phyloP scores from a whole-genome alignment of 2,113 vertebrate species.

The Dolichotis patagonum region DNA sequence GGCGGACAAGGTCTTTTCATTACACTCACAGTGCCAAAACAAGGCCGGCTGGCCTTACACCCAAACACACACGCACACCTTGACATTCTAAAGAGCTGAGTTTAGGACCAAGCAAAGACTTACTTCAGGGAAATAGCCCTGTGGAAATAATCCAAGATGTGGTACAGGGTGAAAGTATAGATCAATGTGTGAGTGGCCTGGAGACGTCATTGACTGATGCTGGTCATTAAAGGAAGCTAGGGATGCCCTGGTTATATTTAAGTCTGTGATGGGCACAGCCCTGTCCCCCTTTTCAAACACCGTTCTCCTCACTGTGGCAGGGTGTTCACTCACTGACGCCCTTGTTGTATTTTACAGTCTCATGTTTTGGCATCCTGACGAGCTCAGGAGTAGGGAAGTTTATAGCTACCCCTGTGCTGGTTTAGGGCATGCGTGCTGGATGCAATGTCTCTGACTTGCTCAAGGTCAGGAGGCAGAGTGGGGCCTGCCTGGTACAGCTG shows the following conservation, averaged over 20 bases:
- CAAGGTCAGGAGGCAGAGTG: conserved; percentile 41
- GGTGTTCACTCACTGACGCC: not conserved
- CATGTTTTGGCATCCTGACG: not conserved
- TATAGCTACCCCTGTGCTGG: not conserved
- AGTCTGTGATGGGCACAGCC: not conserved
- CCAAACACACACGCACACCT: not conserved
- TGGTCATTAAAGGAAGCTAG: not conserved
- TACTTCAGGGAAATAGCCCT: not conserved
- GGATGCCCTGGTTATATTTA: not conserved
- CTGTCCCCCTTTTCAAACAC: not conserved
- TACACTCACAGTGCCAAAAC: not conserved
- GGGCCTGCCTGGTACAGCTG: not conserved
- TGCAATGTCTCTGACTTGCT: not conserved
- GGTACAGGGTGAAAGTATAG: not conserved
- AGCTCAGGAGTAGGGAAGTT: not conserved
- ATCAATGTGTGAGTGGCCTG: not conserved
- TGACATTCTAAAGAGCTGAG: not conserved
- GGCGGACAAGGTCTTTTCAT: not conserved
- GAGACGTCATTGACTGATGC: not conserved
- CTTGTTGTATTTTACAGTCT: not conserved
- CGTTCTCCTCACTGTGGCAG: not conserved
- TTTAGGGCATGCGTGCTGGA: accelerated
- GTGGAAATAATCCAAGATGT: conserved; percentile 1
- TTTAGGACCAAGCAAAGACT: not conserved
- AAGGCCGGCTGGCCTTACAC: not conserved